Evolutionary conservation across 2,888 invertebrate species (phyloP), one percentile per base, ranked within the genome.

Genomic region (Noctua janthina): DNA sequence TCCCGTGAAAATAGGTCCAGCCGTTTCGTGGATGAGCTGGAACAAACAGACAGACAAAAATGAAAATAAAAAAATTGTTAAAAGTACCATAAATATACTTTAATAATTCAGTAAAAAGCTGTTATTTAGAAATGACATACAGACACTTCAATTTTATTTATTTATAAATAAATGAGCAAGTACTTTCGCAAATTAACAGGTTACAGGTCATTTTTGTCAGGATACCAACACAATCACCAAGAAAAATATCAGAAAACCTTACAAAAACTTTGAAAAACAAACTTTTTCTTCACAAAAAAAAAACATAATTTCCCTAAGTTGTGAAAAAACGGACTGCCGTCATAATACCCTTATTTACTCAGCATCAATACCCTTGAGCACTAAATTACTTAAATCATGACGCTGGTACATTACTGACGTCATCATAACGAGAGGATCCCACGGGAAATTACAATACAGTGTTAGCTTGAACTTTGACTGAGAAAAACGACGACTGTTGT

Each of bases 401-500:
- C 62, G 72, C 69, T 64, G 66, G 78, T 73, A 84, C 81, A 88
- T 88, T 86, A 80, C 78, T 77, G 90, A 87, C 84, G 87, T 81
- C 87, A 85, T 88, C 88, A 86, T 90, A 90, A 84, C 90, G 82
- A 76, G 29, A 54, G 70, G 23, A 13, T 23, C 89, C 54, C 90
- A 8, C 8, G 90, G 90, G 90, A 90, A 90, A 90, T 90, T 87
- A 90, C 87, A 89, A 90, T 87, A 78, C 82, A 64, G 78, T 84
- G 89, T 86, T 77, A 79, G 81, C 82, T 74, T 46, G 82, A 90
- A 88, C 79, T 90, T 89, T 83, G 81, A 86, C 75, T 82, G 76
- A 87, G 86, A 90, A 90, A 90, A 89, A 87, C 71, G 69, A 67
- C 29, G 84, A 76, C 77, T 84, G 80, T 83, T 56, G 49, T 51